Conservation (phyloP, 2,888 invertebrate species). For the Nemotelus nigrinus region DNA sequence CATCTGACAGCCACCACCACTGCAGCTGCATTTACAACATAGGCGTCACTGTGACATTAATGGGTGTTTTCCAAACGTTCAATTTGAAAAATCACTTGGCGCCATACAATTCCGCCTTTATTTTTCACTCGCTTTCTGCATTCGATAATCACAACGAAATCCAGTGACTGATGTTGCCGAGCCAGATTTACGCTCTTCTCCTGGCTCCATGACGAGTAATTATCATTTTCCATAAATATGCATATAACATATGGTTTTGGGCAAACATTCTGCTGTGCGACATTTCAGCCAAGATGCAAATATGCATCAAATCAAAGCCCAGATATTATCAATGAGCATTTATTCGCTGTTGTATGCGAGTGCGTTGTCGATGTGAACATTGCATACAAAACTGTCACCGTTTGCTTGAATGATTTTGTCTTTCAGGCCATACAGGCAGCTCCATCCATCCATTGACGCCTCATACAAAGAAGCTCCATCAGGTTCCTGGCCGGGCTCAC, state of each 20-base stretch:
- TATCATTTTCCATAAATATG: constrained; percentile 2
- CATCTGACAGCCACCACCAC: too few species aligned
- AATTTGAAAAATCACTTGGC: constrained; percentile 29
- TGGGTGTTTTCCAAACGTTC: neutral
- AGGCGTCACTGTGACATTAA: neutral
- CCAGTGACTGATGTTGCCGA: neutral
- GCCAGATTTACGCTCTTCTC: neutral
- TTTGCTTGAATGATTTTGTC: constrained; percentile 28
- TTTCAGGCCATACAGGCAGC: constrained; percentile 6
- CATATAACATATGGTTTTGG: too few species aligned
- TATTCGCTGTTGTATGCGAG: constrained; percentile 10
- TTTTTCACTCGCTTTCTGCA: constrained; percentile 19
- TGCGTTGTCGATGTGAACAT: constrained; percentile 18
- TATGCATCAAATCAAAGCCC: neutral
- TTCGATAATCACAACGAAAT: neutral
- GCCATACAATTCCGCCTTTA: constrained; percentile 7
- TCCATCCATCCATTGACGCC: neutral
- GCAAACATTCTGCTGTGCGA: too few species aligned
- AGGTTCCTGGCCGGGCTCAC: neutral
- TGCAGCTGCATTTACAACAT: neutral
- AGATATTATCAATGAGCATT: constrained; percentile 32
- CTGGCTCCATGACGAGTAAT: constrained; percentile 3
- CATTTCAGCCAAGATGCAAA: too few species aligned
- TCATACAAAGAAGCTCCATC: neutral
- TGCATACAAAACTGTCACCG: constrained; percentile 22